Base-by-base conservation (phyloP, 2,888 invertebrate genomes). In the Quadroppia sp. region DNA sequence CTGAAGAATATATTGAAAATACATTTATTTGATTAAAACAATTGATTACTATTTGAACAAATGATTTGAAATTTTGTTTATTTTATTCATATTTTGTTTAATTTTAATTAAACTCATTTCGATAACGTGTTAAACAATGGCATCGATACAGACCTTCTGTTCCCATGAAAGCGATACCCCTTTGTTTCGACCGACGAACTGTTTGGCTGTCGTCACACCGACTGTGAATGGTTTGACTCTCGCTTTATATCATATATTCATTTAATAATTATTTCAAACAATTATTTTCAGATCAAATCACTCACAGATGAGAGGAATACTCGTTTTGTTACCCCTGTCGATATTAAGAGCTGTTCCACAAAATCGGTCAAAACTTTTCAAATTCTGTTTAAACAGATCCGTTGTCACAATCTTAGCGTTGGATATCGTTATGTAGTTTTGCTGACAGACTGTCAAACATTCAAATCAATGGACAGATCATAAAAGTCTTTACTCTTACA, bases 341-440 rank as follows among this genome's bases (percentile, higher is more conserved):
- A 64, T 36, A 36, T 64, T 64, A 32, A 64, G 64, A 64, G 64
- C 61, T 28, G 30, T 30, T 61, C 61, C 61, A 17, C 61, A 61
- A 30, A 61, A 61, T 61, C 61, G 28, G 61, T 61, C 61, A n/a
- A 32, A 61, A 61, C 64, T 64, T 36, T 64, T 64, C 36, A 64
- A 13, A 30, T 36, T 36, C 11, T 64, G 64, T 64, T 40, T 64
- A n/a, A 3, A n/a, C 13, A 36, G 3, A 32, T 64, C 36, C n/a
- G 20, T 32, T 6, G 25, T 3, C 4, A 53, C 20, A 23, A 53
- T 53, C 23, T 23, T 53, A 23, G 30, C 61, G 17, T 61, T 61
- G 3, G 20, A 2, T 30, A 61, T 61, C 3, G 61, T 30, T 30
- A 61, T 61, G 61, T 61, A 61, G 61, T 61, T 61, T 32, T 61